These are phyloP conservation scores for Papilio aristodemus DNA, from an alignment of 1,140 invertebrate genomes.

Conservation along the genomic window DNA sequence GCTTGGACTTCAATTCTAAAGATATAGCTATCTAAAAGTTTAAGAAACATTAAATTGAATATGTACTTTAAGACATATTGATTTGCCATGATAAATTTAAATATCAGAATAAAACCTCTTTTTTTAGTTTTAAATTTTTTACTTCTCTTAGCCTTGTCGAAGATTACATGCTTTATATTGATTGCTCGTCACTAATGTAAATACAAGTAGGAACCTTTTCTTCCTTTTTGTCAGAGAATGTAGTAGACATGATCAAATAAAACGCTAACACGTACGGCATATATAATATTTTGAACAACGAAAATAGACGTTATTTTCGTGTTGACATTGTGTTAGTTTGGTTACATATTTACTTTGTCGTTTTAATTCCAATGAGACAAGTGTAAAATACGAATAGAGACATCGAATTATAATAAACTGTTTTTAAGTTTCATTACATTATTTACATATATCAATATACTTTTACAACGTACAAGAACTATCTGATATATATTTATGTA, in stretches of 20 bases:
- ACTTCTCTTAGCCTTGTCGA: no score
- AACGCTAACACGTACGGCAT: background rate
- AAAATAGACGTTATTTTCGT: background rate
- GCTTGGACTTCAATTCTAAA: background rate
- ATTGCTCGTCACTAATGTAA: background rate
- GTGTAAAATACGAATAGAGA: background rate
- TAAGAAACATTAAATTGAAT: no score
- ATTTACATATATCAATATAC: background rate
- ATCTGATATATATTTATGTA: no score
- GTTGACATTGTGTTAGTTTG: background rate
- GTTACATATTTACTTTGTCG: background rate
- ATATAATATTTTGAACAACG: background rate
- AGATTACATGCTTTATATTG: background rate
- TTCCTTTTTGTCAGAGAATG: background rate
- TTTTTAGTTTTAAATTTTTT: no score
- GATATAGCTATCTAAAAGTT: background rate
- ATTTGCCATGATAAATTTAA: no score
- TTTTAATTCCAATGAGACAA: background rate
- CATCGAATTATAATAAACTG: no score
- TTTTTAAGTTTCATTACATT: background rate
- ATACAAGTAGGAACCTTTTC: background rate
- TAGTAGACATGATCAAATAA: constrained; percentile 3
- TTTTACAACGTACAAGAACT: no score
- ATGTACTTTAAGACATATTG: no score
- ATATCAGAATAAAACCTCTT: no score